Conservation (phyloP, 2,113 vertebrate genomes). For the Nicator chloris region DNA sequence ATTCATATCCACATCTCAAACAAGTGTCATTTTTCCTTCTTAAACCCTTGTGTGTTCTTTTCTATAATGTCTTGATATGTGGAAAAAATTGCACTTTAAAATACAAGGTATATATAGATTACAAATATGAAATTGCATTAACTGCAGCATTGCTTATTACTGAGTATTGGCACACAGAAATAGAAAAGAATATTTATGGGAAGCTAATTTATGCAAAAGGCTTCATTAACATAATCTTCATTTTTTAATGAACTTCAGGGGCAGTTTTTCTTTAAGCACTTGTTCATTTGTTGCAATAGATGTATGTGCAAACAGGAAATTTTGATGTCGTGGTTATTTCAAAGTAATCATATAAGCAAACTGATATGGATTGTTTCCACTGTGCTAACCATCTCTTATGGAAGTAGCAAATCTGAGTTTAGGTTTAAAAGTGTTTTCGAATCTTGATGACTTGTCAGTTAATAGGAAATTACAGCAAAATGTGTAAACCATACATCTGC, state of each 20-base stretch:
- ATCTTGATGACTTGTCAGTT: background rate
- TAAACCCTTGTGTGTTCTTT: background rate
- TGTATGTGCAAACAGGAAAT: background rate
- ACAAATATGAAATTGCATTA: background rate
- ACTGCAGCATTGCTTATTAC: background rate
- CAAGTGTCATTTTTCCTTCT: background rate
- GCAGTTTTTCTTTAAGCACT: background rate
- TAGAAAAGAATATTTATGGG: background rate
- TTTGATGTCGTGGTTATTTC: background rate
- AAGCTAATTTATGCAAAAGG: background rate
- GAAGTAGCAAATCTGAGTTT: background rate
- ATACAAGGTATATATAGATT: background rate
- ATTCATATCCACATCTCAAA: background rate
- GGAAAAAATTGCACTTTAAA: background rate
- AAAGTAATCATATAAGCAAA: background rate
- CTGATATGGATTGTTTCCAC: background rate
- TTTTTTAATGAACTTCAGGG: background rate
- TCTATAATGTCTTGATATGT: background rate
- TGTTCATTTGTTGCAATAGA: background rate
- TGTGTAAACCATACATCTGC: background rate
- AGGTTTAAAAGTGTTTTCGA: background rate
- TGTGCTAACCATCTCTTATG: background rate
- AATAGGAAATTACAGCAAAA: background rate
- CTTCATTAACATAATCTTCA: background rate
- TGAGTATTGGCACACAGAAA: background rate